Evolutionary conservation across 2,797 vertebrate genomes (phyloP).

Genomic region (Lepilemur septentrionalis): DNA sequence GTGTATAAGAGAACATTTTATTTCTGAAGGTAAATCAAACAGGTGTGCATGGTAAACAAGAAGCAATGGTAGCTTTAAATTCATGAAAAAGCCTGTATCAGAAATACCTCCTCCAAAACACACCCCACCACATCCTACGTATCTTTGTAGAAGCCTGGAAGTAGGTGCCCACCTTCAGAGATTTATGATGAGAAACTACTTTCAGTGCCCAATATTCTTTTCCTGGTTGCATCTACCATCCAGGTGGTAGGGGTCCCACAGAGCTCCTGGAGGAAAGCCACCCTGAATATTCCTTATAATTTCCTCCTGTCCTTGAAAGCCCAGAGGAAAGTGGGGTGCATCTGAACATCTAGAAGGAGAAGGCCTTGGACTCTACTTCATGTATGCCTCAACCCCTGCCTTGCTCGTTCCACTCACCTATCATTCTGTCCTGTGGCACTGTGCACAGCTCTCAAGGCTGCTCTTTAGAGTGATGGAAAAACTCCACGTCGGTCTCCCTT

Average conservation of each 20-base stretch:
- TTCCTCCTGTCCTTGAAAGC: neutral
- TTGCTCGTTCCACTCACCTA: neutral
- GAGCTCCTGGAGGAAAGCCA: neutral
- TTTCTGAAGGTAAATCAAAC: conserved; percentile 31
- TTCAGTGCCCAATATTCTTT: neutral
- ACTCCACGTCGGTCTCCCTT: neutral
- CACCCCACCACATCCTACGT: neutral
- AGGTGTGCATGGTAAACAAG: neutral
- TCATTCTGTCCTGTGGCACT: fast-evolving
- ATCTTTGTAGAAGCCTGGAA: neutral
- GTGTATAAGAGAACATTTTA: neutral
- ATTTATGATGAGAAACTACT: neutral
- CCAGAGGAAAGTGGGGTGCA: neutral
- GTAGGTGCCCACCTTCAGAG: neutral
- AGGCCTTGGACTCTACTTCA: neutral
- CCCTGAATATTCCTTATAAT: neutral
- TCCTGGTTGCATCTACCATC: neutral
- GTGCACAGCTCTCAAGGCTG: neutral
- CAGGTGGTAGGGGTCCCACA: neutral
- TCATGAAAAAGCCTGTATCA: neutral
- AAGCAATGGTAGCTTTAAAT: neutral
- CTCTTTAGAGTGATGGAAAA: neutral
- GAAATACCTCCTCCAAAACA: neutral
- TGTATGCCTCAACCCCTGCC: fast-evolving
- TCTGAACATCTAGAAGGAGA: neutral